Conservation (phyloP, 2,888 invertebrate species). For the Andrena fulva region DNA sequence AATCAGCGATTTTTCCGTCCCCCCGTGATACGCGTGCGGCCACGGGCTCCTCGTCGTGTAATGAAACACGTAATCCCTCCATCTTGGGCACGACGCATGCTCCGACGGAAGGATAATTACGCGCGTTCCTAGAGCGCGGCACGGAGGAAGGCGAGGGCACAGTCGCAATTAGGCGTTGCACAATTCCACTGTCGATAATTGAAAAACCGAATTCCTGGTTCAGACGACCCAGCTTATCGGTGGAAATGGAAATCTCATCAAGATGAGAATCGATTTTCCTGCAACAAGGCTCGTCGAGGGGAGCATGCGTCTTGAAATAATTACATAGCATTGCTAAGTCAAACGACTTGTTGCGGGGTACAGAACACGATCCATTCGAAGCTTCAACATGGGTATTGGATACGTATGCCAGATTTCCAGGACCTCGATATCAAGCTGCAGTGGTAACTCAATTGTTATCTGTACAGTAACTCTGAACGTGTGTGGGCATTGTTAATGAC, state of each 20-base stretch:
- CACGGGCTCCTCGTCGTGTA: conserved; percentile 47
- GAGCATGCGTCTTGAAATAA: no score
- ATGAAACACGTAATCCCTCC: conserved; percentile 71
- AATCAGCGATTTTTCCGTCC: conserved; percentile 38
- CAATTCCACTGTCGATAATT: conserved; percentile 70
- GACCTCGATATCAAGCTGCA: no score
- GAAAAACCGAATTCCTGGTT: conserved; percentile 59
- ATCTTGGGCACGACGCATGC: conserved; percentile 43
- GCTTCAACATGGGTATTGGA: no score
- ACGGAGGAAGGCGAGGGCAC: conserved; percentile 33
- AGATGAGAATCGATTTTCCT: not conserved
- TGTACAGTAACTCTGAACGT: no score
- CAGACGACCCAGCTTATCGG: not conserved
- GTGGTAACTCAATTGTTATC: no score
- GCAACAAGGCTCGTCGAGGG: no score
- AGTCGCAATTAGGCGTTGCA: conserved; percentile 73
- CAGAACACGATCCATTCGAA: no score
- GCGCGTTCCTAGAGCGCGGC: conserved; percentile 46
- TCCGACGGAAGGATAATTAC: conserved; percentile 67
- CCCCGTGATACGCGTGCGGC: conserved; percentile 24
- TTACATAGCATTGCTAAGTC: no score
- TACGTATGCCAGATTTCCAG: no score
- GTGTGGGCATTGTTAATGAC: no score
- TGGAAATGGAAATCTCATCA: conserved; percentile 20
- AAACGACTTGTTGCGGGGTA: no score